A percentile compares a stretch with the other conserved stretches of the same genome.
Evolutionary conservation across 2,888 invertebrate genomes (phyloP).

Genomic region (Lasioglossum lativentre): DNA sequence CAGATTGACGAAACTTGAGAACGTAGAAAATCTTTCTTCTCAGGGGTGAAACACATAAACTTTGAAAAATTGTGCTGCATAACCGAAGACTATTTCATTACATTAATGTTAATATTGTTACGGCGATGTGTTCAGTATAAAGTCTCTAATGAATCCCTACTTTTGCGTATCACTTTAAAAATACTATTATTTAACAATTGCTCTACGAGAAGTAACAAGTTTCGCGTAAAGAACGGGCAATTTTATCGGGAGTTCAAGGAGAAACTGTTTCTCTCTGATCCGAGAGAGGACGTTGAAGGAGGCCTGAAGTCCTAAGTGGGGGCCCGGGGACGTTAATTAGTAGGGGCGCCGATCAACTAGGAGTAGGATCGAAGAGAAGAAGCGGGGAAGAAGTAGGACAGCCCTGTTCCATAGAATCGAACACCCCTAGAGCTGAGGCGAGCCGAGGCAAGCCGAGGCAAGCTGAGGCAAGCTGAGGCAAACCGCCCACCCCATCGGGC

Average conservation of each 20-base stretch:
- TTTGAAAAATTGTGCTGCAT: not conserved
- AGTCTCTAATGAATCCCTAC: not conserved
- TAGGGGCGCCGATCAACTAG: not conserved
- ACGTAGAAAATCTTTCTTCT: no score
- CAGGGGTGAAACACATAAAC: not conserved
- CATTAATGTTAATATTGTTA: not conserved
- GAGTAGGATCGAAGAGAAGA: constrained; percentile 1
- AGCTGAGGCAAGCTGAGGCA: not conserved
- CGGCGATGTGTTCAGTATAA: no score
- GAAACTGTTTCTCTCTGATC: not conserved
- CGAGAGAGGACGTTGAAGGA: not conserved
- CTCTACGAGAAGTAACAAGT: not conserved
- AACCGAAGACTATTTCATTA: not conserved
- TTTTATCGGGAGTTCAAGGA: not conserved
- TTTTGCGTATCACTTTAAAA: not conserved
- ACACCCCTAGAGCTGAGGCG: not conserved
- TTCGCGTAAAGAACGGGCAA: not conserved
- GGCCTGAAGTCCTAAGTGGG: not conserved
- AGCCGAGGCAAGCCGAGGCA: not conserved
- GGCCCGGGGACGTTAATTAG: not conserved
- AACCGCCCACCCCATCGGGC: constrained; percentile 20
- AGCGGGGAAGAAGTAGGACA: constrained; percentile 2
- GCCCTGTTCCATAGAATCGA: not conserved
- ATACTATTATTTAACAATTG: not conserved
- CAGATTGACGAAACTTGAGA: no score